Evolutionary conservation across 2,888 invertebrate genomes (phyloP), one percentile per base, ranked within the genome.

Genomic region (Ametastegia equiseti): DNA sequence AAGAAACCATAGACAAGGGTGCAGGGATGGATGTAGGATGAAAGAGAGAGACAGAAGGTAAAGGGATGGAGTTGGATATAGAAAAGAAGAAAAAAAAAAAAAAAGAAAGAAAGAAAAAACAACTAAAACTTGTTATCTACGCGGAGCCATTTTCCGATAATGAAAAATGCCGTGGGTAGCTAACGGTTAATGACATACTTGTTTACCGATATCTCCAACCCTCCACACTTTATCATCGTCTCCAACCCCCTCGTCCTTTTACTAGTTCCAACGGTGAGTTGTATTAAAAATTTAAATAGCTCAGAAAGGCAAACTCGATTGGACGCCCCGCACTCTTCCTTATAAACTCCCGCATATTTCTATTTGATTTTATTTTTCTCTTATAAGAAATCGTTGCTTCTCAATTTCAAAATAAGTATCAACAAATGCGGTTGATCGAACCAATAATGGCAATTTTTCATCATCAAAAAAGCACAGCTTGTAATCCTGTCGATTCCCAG

Each of bases 61-160:
- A 19, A 79, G 13, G 11, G 47, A 42, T 9, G 15, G 47, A 47
- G 47, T 15, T n/a, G 4, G 9, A 47, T 47, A n/a, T 23, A 30
- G n/a, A 33, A 67, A 78, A 33, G 23, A 57, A 23, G 36, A 13
- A 81, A n/a, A 42, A 15, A 42, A 45, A 23, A 15, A 63, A 30
- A 57, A 50, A 11, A 6, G 9, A 60, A 11, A 39, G 30, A 67
- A n/a, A 50, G 67, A 50, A 50, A 65, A 19, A 39, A 50, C 47
- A 77, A 54, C 33, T 65, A 81, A 82, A 85, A 83, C 83, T 86
- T 83, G 85, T 85, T 86, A 86, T 81, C 83, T 81, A 84, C 80
- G 75, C 82, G 82, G 82, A 63, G 75, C 79, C 81, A 83, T 81
- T 84, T 77, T 78, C 69, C 81, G 77, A 81, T 81, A 82, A 80